phyloP scores from a whole-genome alignment of 2,888 invertebrate genomes.

The Dorcus parallelipipedus region DNA sequence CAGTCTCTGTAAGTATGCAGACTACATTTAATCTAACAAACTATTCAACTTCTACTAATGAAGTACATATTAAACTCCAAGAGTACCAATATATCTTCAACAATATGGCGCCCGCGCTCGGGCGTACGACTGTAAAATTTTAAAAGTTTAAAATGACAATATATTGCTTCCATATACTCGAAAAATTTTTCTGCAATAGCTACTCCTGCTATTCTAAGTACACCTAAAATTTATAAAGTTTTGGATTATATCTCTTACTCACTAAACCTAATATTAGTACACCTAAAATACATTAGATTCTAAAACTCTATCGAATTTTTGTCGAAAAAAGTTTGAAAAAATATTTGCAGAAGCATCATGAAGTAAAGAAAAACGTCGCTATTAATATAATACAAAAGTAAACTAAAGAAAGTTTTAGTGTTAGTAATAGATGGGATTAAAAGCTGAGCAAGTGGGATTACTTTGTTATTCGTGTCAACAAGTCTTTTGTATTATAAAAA shows the following conservation, averaged over 20 bases:
- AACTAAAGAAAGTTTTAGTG: too few species aligned
- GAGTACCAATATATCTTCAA: slow-evolving; percentile 27
- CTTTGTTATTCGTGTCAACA: neutral
- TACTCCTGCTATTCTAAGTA: slow-evolving; percentile 1
- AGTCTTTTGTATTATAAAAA: too few species aligned
- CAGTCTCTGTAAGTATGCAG: slow-evolving; percentile 27
- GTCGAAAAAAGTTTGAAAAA: too few species aligned
- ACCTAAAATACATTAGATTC: slow-evolving; percentile 1
- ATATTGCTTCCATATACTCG: slow-evolving; percentile 4
- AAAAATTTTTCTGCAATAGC: slow-evolving; percentile 8
- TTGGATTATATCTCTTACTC: slow-evolving; percentile 5
- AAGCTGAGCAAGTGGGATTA: neutral
- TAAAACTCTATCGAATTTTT: neutral
- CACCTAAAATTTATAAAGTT: slow-evolving; percentile 5
- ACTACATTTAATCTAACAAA: slow-evolving; percentile 29
- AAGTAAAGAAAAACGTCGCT: too few species aligned
- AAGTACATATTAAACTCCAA: slow-evolving; percentile 27
- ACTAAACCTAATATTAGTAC: neutral
- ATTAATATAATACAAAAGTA: too few species aligned
- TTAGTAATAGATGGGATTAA: neutral
- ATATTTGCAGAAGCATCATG: too few species aligned
- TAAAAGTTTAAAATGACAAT: slow-evolving; percentile 12
- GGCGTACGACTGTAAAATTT: slow-evolving; percentile 12
- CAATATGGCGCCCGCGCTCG: slow-evolving; percentile 22
- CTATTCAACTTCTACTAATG: slow-evolving; percentile 27